Evolutionary conservation across 2,113 vertebrate species (phyloP).

Genomic region (Salminus brasiliensis): DNA sequence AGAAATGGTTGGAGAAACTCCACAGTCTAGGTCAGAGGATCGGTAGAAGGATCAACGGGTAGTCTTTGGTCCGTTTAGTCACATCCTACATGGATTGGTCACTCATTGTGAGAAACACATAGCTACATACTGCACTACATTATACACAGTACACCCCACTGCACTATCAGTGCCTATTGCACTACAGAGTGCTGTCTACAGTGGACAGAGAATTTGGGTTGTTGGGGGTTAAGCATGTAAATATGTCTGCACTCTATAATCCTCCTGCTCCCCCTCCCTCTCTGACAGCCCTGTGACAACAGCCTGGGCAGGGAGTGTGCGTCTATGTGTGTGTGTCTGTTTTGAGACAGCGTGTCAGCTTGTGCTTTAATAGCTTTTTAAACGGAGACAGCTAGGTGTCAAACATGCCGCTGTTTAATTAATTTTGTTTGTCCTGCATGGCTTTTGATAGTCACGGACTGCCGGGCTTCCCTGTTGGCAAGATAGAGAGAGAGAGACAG

Average conservation of each 20-base stretch:
- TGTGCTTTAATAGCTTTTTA: constrained; percentile 74
- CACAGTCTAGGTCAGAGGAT: too few species aligned
- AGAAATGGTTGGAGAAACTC: too few species aligned
- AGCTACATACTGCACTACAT: neutral
- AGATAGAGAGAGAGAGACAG: constrained; percentile 53
- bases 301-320: constrained; percentile 6
- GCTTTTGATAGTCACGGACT: constrained; percentile 74
- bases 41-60: too few species aligned
- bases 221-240: constrained; percentile 39
- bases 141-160: constrained; percentile 1
- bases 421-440: constrained; percentile 80
- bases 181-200: neutral
- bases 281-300: constrained; percentile 42
- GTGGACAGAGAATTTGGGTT: constrained; percentile 4
- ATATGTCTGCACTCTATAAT: constrained; percentile 23
- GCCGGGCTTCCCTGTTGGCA: constrained; percentile 65
- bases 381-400: constrained; percentile 77
- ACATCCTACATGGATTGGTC: too few species aligned
- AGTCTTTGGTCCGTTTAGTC: too few species aligned
- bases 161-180: neutral
- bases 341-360: constrained; percentile 67
- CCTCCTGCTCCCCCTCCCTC: neutral
- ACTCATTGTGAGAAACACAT: too few species aligned
- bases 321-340: constrained; percentile 48
- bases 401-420: constrained; percentile 79